Percentiles rank a stretch among this genome's conserved stretches.
phyloP scores from a whole-genome alignment of 2,113 vertebrate genomes.

The Henicopernis longicauda region DNA sequence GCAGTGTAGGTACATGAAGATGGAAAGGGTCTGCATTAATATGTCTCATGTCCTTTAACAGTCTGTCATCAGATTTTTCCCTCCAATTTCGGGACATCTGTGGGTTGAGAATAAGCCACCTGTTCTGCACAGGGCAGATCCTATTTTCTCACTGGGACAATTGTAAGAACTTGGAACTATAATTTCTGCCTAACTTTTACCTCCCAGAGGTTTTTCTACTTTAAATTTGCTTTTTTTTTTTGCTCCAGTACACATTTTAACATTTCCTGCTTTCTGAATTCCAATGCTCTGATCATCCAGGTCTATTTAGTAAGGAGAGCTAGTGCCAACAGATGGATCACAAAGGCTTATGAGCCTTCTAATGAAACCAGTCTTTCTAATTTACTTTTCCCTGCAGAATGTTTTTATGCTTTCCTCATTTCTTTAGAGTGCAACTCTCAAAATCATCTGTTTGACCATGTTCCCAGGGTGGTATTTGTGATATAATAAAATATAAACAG shows the following conservation, averaged over 20 bases:
- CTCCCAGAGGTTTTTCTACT: neutral
- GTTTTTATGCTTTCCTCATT: conserved; percentile 39
- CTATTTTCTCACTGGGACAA: neutral
- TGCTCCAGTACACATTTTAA: neutral
- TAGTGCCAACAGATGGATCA: conserved; percentile 61
- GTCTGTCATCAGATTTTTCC: neutral
- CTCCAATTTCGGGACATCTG: neutral
- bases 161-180: neutral
- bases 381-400: conserved; percentile 61
- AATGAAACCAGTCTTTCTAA: conserved; percentile 63
- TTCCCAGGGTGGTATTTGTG: conserved; percentile 36
- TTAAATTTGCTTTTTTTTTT: neutral
- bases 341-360: conserved; percentile 49
- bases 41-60: neutral
- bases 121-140: neutral
- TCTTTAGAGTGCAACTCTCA: conserved; percentile 34
- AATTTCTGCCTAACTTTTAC: neutral
- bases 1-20: neutral
- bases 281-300: conserved; percentile 19
- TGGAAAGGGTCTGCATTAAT: neutral
- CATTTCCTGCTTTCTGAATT: conserved; percentile 36
- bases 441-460: conserved; percentile 61
- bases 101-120: neutral
- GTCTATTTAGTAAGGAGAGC: conserved; percentile 26
- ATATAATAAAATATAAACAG: conserved; percentile 54